phyloP scores from a whole-genome alignment of 2,797 vertebrate species.

The Naso thynnoides region DNA sequence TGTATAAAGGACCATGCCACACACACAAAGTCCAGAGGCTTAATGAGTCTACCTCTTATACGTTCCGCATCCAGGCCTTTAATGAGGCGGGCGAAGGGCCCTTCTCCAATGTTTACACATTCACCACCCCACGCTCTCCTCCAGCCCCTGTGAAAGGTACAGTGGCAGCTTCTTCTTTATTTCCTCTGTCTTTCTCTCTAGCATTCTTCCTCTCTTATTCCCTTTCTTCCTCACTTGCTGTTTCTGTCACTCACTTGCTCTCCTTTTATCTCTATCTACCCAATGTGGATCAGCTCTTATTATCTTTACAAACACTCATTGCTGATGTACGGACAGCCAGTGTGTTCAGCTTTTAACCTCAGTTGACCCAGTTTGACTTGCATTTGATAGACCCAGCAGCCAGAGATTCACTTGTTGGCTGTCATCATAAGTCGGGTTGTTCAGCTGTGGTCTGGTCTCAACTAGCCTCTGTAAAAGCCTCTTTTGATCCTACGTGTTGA shows the following conservation, averaged over 20 bases:
- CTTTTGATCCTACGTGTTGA: conserved; percentile 55
- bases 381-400: conserved; percentile 46
- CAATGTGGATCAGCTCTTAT: conserved; percentile 29
- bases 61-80: conserved; percentile 98
- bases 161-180: neutral
- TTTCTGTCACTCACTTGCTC: too few species aligned
- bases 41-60: conserved; percentile 97
- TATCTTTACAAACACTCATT: conserved; percentile 37
- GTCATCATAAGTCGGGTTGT: conserved; percentile 39
- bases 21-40: conserved; percentile 99
- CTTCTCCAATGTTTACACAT: conserved; percentile 94
- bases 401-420: conserved; percentile 38
- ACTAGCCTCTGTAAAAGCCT: conserved; percentile 43
- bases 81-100: conserved; percentile 98
- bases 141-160: conserved; percentile 95
- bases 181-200: neutral
- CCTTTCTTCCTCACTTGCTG: too few species aligned
- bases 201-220: neutral
- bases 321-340: conserved; percentile 33
- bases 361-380: conserved; percentile 40
- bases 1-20: conserved; percentile 98
- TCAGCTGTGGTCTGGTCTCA: conserved; percentile 26
- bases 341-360: conserved; percentile 55
- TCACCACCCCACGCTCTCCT: conserved; percentile 95
- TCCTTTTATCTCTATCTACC: too few species aligned